phyloP scores from a whole-genome alignment of 2,888 invertebrate species.

The Aporophyla nigra region DNA sequence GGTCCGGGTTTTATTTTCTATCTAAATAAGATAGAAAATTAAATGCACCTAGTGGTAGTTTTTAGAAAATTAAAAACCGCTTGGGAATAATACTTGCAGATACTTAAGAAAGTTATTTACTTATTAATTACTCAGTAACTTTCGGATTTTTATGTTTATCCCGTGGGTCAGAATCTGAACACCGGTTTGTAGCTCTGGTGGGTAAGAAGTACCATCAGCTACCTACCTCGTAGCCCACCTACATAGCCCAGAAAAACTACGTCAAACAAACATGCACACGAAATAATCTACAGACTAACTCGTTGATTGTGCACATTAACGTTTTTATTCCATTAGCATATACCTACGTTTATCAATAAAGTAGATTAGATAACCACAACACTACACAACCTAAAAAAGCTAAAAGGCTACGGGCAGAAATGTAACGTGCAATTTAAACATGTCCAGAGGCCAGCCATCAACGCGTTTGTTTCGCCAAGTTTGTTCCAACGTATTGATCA shows the following conservation, averaged over 20 bases:
- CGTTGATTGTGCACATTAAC: conserved; percentile 50
- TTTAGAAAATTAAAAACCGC: neutral
- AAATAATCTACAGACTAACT: conserved; percentile 44
- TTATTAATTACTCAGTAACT: neutral
- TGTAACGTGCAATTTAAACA: conserved; percentile 61
- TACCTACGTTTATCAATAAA: conserved; percentile 57
- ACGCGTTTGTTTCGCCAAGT: conserved; percentile 51
- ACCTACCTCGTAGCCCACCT: conserved; percentile 1
- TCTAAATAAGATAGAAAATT: neutral
- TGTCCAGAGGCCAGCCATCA: conserved; percentile 52
- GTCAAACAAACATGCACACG: conserved; percentile 42
- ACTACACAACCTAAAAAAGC: conserved; percentile 44
- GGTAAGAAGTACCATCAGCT: neutral
- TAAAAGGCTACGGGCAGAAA: conserved; percentile 50
- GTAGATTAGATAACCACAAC: conserved; percentile 58
- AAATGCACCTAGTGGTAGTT: neutral
- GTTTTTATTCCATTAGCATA: conserved; percentile 55
- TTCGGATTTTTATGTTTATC: neutral
- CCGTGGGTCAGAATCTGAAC: neutral
- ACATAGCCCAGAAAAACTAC: conserved; percentile 29
- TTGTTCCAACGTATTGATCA: conserved; percentile 57
- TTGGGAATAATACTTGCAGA: neutral
- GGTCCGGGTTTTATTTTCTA: conserved; percentile 8
- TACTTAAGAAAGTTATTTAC: neutral
- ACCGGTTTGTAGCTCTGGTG: neutral